A percentile compares a stretch with the other conserved stretches of the same genome.
Evolutionary conservation across 2,797 vertebrate genomes (phyloP).

Genomic region (Delichon dasypus): DNA sequence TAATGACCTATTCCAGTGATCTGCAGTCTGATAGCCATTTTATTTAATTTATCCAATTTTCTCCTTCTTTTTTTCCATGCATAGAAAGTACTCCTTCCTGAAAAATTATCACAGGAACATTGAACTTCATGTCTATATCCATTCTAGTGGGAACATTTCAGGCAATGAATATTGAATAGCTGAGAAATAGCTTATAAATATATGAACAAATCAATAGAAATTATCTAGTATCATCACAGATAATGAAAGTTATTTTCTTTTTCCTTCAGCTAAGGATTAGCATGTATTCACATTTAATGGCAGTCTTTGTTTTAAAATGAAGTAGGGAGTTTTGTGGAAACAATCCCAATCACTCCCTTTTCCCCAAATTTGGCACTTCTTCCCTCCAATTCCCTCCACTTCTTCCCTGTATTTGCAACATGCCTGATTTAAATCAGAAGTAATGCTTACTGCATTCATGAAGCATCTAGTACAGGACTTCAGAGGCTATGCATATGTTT

Average conservation of each 20-base stretch:
- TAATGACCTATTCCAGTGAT: not conserved
- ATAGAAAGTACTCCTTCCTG: not conserved
- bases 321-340: not conserved
- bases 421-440: not conserved
- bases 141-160: not conserved
- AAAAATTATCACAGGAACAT: not conserved
- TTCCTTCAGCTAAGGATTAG: not conserved
- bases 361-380: not conserved
- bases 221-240: not conserved
- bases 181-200: not conserved
- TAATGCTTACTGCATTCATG: not conserved
- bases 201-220: not conserved
- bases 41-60: not conserved
- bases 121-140: not conserved
- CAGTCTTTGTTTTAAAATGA: not conserved
- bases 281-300: not conserved
- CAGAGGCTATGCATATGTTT: not conserved
- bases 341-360: not conserved
- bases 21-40: not conserved
- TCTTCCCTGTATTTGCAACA: not conserved
- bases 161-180: not conserved
- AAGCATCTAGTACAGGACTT: not conserved
- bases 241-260: not conserved
- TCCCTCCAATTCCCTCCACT: not conserved
- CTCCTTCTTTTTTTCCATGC: not conserved